phyloP scores from a whole-genome alignment of 2,113 vertebrate genomes.

The Oncorhynchus mykiss region DNA sequence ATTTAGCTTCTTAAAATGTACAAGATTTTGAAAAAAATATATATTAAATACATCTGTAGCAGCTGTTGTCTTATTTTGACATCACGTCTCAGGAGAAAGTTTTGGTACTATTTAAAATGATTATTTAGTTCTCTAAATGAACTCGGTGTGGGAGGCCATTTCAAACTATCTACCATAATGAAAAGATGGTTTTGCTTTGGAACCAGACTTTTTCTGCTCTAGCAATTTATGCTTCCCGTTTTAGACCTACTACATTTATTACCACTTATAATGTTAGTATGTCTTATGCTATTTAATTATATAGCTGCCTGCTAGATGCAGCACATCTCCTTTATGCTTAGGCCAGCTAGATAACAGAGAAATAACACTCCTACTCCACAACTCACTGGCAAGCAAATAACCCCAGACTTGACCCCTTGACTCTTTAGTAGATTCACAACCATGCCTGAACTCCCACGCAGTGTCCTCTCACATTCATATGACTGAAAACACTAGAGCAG shows the following conservation, averaged over 20 bases:
- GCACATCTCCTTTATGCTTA: not conserved
- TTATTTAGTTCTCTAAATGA: not conserved
- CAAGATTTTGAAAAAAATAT: not conserved
- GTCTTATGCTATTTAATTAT: not conserved
- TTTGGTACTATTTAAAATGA: not conserved
- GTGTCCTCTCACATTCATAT: too few species aligned
- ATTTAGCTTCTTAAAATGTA: not conserved
- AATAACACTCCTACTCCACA: slow-evolving; percentile 1
- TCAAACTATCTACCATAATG: not conserved
- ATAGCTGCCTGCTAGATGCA: not conserved
- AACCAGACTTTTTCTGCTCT: slow-evolving; percentile 29
- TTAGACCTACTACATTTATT: not conserved
- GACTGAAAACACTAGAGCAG: too few species aligned
- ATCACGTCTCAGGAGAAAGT: not conserved
- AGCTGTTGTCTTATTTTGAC: not conserved
- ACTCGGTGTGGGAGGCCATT: not conserved
- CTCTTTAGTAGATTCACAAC: slow-evolving; percentile 2
- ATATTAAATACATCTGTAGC: not conserved
- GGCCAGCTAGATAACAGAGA: not conserved
- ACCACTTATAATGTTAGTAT: not conserved
- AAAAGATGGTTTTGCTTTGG: slow-evolving; percentile 9
- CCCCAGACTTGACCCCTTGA: not conserved
- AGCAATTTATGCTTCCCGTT: slow-evolving; percentile 19
- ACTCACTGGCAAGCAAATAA: not conserved
- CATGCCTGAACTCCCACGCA: not conserved